phyloP scores from a whole-genome alignment of 2,113 vertebrate species.

The Strix aluco region DNA sequence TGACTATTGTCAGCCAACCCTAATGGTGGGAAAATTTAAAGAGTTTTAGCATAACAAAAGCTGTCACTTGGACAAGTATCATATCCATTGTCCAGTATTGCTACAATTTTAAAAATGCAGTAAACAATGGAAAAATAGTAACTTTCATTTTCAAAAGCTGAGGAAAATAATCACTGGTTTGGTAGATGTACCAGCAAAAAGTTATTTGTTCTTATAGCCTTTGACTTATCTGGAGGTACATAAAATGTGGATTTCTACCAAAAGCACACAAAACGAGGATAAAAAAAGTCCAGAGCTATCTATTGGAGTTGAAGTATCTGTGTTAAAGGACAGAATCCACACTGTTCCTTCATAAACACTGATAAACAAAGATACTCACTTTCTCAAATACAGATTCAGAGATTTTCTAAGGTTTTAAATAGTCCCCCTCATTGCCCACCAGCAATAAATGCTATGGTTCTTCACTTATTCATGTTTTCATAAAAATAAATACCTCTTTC shows the following conservation, averaged over 20 bases:
- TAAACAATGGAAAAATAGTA: neutral
- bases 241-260: neutral
- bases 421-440: neutral
- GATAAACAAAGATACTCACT: neutral
- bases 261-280: neutral
- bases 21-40: neutral
- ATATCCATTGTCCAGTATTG: neutral
- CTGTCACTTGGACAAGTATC: neutral
- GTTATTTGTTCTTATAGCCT: neutral
- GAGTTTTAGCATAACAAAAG: neutral
- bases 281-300: neutral
- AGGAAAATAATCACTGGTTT: neutral
- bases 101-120: neutral
- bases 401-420: neutral
- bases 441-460: neutral
- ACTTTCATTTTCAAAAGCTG: neutral
- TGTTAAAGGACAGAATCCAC: neutral
- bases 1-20: neutral
- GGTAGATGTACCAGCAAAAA: neutral
- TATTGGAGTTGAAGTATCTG: neutral
- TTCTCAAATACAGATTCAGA: neutral
- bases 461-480: neutral
- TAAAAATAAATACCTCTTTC: neutral
- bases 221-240: neutral
- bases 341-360: neutral